A percentile compares a stretch with the other conserved stretches of the same genome.
Conservation (phyloP, 1,140 invertebrate genomes). For the Drosophila aff. region DNA sequence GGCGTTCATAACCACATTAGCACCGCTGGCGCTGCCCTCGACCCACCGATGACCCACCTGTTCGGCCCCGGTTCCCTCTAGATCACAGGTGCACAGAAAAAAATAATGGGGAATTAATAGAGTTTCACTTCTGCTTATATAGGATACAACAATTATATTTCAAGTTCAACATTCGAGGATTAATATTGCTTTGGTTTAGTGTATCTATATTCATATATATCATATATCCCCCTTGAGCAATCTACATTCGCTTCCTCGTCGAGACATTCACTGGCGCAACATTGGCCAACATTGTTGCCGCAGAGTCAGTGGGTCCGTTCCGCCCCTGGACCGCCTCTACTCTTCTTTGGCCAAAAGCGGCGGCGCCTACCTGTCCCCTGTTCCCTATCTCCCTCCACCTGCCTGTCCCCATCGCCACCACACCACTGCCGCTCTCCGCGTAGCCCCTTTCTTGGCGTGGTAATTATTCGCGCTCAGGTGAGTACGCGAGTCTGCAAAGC, state of each 20-base stretch:
- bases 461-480: constrained; percentile 83
- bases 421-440: background rate
- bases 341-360: constrained; percentile 53
- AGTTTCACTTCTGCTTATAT: background rate
- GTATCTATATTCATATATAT: background rate
- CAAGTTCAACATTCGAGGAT: background rate
- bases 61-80: background rate
- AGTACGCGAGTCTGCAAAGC: constrained; percentile 79
- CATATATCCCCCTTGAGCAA: constrained; percentile 37
- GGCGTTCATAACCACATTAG: constrained; percentile 79
- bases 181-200: background rate
- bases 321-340: constrained; percentile 57
- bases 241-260: constrained; percentile 65
- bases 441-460: constrained; percentile 51
- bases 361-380: constrained; percentile 50
- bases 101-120: background rate
- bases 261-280: constrained; percentile 60
- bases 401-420: background rate
- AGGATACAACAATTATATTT: too few relatives aligned
- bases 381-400: constrained; percentile 34
- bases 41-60: constrained; percentile 47
- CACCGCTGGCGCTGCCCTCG: constrained; percentile 72
- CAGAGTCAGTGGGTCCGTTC: constrained; percentile 43
- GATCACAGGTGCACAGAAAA: background rate
- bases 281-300: constrained; percentile 49